Conservation (phyloP, 2,888 invertebrate genomes). For the Polia nebulosa region DNA sequence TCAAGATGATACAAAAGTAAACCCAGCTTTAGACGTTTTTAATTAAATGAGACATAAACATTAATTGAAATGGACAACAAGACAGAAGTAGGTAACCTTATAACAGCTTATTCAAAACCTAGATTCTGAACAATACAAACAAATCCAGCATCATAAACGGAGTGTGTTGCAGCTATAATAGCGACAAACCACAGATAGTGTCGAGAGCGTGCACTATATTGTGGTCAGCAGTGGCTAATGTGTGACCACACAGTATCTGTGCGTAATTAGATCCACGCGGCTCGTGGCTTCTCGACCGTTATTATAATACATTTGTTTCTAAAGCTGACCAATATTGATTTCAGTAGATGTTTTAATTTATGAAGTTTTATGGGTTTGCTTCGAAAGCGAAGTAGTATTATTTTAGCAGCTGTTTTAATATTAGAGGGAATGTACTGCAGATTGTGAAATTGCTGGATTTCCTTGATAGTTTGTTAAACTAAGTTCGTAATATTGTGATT, state of each 20-base stretch:
- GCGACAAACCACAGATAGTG: conserved; percentile 32
- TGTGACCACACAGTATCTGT: conserved; percentile 16
- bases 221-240: conserved; percentile 31
- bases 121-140: not conserved
- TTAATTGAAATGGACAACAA: too few relatives aligned
- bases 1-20: too few relatives aligned
- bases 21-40: too few relatives aligned
- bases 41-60: too few relatives aligned
- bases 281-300: conserved; percentile 7
- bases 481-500: not conserved
- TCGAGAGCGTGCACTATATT: conserved; percentile 25
- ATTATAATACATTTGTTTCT: not conserved
- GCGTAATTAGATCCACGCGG: conserved; percentile 16
- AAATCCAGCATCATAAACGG: not conserved
- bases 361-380: too few relatives aligned
- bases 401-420: not conserved
- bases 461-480: not conserved
- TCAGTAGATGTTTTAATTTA: not conserved
- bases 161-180: conserved; percentile 14
- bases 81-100: not conserved
- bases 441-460: too few relatives aligned
- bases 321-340: not conserved
- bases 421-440: not conserved
- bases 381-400: not conserved
- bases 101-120: not conserved